Evolutionary conservation across 1,140 invertebrate species (phyloP), one percentile per base, ranked within the genome.

Genomic region (Drosophila lacteicornis): DNA sequence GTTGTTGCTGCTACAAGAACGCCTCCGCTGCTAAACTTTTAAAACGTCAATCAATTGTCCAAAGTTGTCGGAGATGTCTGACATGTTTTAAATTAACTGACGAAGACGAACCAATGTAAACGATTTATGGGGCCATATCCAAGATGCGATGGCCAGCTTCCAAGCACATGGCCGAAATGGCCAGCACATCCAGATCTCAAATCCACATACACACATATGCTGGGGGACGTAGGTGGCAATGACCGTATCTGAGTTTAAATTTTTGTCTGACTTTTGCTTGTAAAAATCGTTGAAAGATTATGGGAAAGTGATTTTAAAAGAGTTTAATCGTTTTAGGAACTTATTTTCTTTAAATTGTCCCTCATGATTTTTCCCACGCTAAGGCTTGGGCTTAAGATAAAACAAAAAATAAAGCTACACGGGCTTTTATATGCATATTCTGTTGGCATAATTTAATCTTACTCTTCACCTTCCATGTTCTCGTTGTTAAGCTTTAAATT

Each of bases 31-130:
- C 63, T 68, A 90, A 90, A 90, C 86, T 90, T 90, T 90, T 90
- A 90, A 90, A 91, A 82, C 85, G 85, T 90, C 85, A 90, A 90
- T 90, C 85, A 90, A 90, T 91, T 91, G 85, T 90, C 85, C 79
- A 86, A 90, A 90, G 86, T 90, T 90, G 85, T 91, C 85, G 65
- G 85, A 91, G 86, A 80, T 90, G 86, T 90, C 85, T 91, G 85
- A 90, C 85, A 90, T 90, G 81, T 90, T 90, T 90, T 90, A 90
- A 90, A 90, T 90, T 90, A 90, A 90, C 85, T 90, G 85, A 90
- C 85, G 85, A 91, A 90, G 85, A 91, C 86, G 86, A 90, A 76
- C 85, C 73, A 85, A 82, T 84, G 74, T 73, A 85, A 75, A 75
- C 86, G 85, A 90, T 91, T 90, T 90, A 90, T 90, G 85, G 75